Conservation (phyloP, 2,888 invertebrate species). For the Bhutanitis thaidina region DNA sequence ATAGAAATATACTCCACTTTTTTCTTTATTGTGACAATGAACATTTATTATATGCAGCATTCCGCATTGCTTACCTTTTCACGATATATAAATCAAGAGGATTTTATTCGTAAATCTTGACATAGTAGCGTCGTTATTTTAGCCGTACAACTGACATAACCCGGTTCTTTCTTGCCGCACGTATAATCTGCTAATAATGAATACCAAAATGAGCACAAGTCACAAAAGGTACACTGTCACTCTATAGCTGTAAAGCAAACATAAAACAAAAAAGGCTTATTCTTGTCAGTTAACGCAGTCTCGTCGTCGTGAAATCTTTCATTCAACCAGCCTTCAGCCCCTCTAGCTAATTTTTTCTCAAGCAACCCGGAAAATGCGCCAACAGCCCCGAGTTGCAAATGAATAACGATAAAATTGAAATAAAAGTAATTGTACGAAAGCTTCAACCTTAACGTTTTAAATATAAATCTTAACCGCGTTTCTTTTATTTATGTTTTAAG, state of each 20-base stretch:
- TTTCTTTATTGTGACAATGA: too few species aligned
- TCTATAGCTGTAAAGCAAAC: constrained; percentile 48
- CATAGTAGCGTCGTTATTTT: constrained; percentile 23
- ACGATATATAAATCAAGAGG: constrained; percentile 23
- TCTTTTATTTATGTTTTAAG: too few species aligned
- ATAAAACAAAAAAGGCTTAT: constrained; percentile 59
- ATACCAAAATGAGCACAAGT: constrained; percentile 52
- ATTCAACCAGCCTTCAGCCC: constrained; percentile 30
- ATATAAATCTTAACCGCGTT: too few species aligned
- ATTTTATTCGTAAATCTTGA: constrained; percentile 26
- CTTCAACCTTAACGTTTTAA: constrained; percentile 1
- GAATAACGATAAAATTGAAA: constrained; percentile 16
- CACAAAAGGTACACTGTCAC: constrained; percentile 56
- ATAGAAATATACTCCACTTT: too few species aligned
- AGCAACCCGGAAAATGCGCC: constrained; percentile 17
- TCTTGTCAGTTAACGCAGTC: constrained; percentile 30
- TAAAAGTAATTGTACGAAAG: constrained; percentile 8
- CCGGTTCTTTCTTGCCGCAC: constrained; percentile 32
- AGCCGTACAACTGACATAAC: constrained; percentile 21
- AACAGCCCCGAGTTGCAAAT: constrained; percentile 16
- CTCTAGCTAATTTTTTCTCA: constrained; percentile 34
- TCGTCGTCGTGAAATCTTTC: constrained; percentile 18
- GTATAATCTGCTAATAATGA: constrained; percentile 57
- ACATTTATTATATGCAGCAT: neutral
- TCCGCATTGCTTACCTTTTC: constrained; percentile 20